Percentiles rank a stretch among this genome's conserved stretches.
Evolutionary conservation across 2,888 invertebrate species (phyloP).

Genomic region (Drosophila tripunctata): DNA sequence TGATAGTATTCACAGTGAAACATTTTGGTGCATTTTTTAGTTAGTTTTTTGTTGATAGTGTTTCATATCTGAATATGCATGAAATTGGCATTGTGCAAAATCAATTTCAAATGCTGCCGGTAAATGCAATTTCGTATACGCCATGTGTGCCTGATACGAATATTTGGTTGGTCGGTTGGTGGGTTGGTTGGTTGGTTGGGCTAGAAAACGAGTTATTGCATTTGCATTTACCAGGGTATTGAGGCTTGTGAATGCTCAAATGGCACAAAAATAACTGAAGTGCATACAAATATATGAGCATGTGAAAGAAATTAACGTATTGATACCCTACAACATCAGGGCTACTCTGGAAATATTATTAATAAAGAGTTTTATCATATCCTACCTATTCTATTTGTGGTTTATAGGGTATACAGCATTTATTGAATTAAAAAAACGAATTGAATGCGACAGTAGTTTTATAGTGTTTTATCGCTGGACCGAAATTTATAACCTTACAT

Average conservation of each 20-base stretch:
- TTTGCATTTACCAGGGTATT: constrained; percentile 39
- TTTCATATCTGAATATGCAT: constrained; percentile 64
- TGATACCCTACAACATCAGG: constrained; percentile 18
- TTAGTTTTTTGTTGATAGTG: constrained; percentile 26
- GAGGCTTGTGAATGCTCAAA: constrained; percentile 35
- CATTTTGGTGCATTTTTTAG: constrained; percentile 8
- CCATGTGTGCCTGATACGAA: constrained; percentile 24
- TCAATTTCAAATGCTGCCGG: constrained; percentile 53
- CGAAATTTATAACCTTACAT: background rate
- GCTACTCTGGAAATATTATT: too few species aligned
- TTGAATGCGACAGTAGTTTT: background rate
- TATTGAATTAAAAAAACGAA: background rate
- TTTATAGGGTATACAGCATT: background rate
- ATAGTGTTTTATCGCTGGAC: background rate
- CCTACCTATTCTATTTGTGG: too few species aligned
- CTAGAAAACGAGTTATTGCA: constrained; percentile 17
- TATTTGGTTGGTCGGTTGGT: background rate
- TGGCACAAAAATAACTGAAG: constrained; percentile 33
- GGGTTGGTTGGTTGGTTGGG: background rate
- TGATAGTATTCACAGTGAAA: constrained; percentile 28
- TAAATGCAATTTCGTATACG: constrained; percentile 47
- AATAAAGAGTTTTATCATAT: too few species aligned
- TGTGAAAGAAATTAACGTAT: background rate
- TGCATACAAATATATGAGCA: constrained; percentile 10
- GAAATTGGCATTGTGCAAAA: constrained; percentile 57